phyloP scores from a whole-genome alignment of 2,797 vertebrate species.

The Chaenodraco wilsoni region DNA sequence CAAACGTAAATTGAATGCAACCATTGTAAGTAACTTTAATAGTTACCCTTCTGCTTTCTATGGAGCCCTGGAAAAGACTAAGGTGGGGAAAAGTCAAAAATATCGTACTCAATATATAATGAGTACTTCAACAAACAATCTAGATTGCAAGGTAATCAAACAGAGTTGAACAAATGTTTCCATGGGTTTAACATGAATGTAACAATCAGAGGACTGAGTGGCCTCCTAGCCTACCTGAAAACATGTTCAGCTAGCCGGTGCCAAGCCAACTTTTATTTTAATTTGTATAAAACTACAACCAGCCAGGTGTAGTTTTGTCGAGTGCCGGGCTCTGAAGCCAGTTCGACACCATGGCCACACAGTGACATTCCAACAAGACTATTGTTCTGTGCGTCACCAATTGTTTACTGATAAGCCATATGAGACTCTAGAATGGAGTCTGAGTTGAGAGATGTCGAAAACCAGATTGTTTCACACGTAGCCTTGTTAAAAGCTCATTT shows the following conservation, averaged over 20 bases:
- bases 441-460: too few species aligned
- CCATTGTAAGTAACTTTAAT: background rate
- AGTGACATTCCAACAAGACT: too few species aligned
- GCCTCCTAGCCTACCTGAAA: background rate
- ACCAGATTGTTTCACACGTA: too few species aligned
- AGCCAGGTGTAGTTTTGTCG: background rate
- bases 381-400: too few species aligned
- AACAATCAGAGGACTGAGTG: background rate
- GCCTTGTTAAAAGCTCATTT: too few species aligned
- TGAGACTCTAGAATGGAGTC: too few species aligned
- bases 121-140: background rate
- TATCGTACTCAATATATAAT: too few species aligned
- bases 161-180: too few species aligned
- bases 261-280: background rate
- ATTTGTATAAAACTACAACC: background rate
- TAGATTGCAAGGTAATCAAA: background rate
- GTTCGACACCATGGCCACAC: too few species aligned
- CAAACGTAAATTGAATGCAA: background rate
- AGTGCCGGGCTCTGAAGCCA: too few species aligned
- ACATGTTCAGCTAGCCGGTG: background rate
- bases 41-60: background rate
- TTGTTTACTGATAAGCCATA: too few species aligned
- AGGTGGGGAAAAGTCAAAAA: background rate
- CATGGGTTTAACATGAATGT: background rate
- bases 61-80: background rate